Evolutionary conservation across 2,797 vertebrate species (phyloP), one percentile per base, ranked within the genome.

Genomic region (Tragopan temminckii): DNA sequence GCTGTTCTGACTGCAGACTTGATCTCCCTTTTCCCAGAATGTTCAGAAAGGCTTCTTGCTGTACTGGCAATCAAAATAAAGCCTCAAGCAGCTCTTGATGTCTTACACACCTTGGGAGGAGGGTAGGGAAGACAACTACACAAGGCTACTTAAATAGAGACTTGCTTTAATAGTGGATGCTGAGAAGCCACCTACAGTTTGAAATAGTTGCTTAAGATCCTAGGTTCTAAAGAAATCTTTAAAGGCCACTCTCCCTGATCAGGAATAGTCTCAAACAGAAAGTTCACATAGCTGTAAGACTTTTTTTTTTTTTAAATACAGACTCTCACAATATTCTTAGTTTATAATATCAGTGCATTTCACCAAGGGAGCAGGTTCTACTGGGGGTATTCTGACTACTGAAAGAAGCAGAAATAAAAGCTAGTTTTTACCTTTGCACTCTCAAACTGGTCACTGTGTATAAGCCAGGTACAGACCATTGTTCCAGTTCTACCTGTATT

Each of bases 401-500:
- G 61, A 33, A 66, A 46, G 31, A 70, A 36, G 31, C 0, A 76
- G 33, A 75, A 55, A 13, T 5, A 45, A 67, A 46, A 3, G 16
- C 7, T 5, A 24, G 6, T 11, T 94, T 63, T 90, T 97, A 99
- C 99, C 99, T 99, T 97, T 38, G 99, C 99, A 10, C 98, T 99
- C 92, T 98, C 97, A 98, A 98, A 99, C 95, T 98, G 97, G 95
- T 98, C 98, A 59, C 97, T 98, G 97, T 99, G 98, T 82, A 99
- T 98, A 12, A 99, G 98, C 98, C 98, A 99, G 9, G 97, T 98
- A 95, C 99, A 99, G 71, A 99, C 90, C 98, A 99, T 98, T 1
- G 98, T 99, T 83, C 99, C 99, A 46, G 99, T 99, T 42, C 99
- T 98, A 40, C 99, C 99, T 99, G 95, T 83, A 89, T 96, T 58